A percentile compares a stretch with the other conserved stretches of the same genome.
Evolutionary conservation across 2,888 invertebrate species (phyloP).

Genomic region (Hydrotaea cyrtoneurina): DNA sequence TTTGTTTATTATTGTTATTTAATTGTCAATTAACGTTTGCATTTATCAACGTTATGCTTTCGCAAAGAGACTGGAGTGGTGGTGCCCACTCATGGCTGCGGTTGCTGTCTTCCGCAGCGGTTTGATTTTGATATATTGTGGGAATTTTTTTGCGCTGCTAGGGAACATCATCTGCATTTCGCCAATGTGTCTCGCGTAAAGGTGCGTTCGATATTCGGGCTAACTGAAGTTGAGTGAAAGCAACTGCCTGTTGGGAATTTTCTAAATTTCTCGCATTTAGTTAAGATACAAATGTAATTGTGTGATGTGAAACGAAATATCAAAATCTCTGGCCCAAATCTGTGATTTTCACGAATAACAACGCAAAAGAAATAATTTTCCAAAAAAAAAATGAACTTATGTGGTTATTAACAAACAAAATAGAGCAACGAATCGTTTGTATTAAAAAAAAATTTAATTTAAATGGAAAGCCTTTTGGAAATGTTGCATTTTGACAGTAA

Average conservation of each 20-base stretch:
- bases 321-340: too few relatives aligned
- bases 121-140: constrained; percentile 28
- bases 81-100: constrained; percentile 4
- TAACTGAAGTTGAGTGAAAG: constrained; percentile 3
- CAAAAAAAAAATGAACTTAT: too few relatives aligned
- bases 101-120: background rate
- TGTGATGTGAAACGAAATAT: too few relatives aligned
- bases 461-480: too few relatives aligned
- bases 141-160: background rate
- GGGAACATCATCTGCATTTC: constrained; percentile 27
- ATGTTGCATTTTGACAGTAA: too few relatives aligned
- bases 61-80: background rate
- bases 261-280: too few relatives aligned
- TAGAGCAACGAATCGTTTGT: too few relatives aligned
- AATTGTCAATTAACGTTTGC: constrained; percentile 54
- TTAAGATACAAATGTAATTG: too few relatives aligned
- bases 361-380: too few relatives aligned
- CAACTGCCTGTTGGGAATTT: background rate
- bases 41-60: constrained; percentile 35
- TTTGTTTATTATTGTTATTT: constrained; percentile 44
- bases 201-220: constrained; percentile 18
- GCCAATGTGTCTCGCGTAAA: background rate
- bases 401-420: too few relatives aligned
- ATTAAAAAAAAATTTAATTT: too few relatives aligned
- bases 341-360: too few relatives aligned